Conservation (phyloP, 2,113 vertebrate genomes). For the Trinectes maculatus region DNA sequence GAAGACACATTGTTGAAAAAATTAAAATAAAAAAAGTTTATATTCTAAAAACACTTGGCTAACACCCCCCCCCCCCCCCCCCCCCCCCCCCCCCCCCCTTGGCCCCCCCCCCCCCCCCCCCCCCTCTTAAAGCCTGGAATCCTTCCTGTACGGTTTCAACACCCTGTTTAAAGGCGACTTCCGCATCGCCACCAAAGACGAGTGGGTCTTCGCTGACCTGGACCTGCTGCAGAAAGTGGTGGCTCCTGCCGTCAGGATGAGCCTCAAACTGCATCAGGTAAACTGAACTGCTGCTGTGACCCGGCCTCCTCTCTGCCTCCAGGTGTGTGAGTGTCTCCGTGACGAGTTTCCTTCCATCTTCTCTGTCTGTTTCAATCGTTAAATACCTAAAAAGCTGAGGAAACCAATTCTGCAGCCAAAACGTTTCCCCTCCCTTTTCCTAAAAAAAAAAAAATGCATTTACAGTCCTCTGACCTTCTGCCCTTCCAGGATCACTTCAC, state of each 20-base stretch:
- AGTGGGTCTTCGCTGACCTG: conserved; percentile 97
- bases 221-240: conserved; percentile 95
- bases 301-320: too few species aligned
- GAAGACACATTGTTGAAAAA: too few species aligned
- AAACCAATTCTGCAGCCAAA: too few species aligned
- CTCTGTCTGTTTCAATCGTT: too few species aligned
- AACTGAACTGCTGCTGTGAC: not conserved
- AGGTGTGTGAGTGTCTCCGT: too few species aligned
- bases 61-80: not conserved
- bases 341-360: too few species aligned
- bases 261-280: conserved; percentile 97
- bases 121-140: conserved; percentile 86
- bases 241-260: conserved; percentile 95
- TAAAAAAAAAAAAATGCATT: not conserved
- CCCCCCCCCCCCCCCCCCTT: not conserved
- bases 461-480: not conserved
- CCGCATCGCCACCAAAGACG: conserved; percentile 90
- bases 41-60: not conserved
- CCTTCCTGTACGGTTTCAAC: conserved; percentile 94
- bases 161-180: conserved; percentile 97
- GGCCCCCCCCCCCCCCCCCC: not conserved
- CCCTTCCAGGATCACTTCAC: conserved; percentile 93
- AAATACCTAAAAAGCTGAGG: too few species aligned
- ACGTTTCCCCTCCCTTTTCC: too few species aligned
- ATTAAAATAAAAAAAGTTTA: too few species aligned